A percentile compares a stretch with the other conserved stretches of the same genome.
These are phyloP conservation scores for Sus scrofa DNA, from an alignment of 2,113 vertebrate genomes.

Conservation along the genomic window T2T-Sscrofa CM000813.6:37148001-37148500, in stretches of 20 bases:
- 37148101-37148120: slow-evolving; percentile 56
- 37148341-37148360: background rate
- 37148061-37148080: slow-evolving; percentile 44
- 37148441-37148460: background rate
- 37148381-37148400: background rate
- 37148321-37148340: background rate
- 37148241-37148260: background rate
- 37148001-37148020: background rate
- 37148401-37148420: background rate
- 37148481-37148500: background rate
- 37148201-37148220: slow-evolving; percentile 53
- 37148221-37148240: background rate
- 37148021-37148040: slow-evolving; percentile 18
- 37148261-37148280: slow-evolving; percentile 2
- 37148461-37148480: background rate
- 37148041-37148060: slow-evolving; percentile 54
- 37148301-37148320: background rate
- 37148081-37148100: slow-evolving; percentile 65
- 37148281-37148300: background rate
- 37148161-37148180: slow-evolving; percentile 28
- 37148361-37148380: background rate
- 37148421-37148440: background rate
- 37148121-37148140: slow-evolving; percentile 27
- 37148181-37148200: slow-evolving; percentile 34
- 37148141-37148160: slow-evolving; percentile 46